Percentiles rank a stretch among this genome's conserved stretches.
Evolutionary conservation across 1,140 invertebrate genomes (phyloP).

Genomic region (Drosophila pachea): DNA sequence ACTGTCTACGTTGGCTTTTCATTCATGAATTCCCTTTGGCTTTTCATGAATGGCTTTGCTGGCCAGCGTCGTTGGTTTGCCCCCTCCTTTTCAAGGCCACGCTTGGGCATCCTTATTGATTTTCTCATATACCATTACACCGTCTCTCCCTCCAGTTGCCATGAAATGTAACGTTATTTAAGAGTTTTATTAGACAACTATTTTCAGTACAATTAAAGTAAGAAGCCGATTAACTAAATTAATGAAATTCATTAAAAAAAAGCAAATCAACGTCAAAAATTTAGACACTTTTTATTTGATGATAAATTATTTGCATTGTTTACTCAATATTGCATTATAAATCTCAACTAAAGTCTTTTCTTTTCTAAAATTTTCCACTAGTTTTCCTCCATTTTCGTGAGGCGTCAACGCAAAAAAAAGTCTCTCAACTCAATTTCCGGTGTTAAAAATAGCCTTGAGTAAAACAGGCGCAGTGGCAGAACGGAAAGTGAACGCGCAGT

Average conservation of each 20-base stretch:
- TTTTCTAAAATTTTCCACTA: background rate
- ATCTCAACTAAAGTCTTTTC: background rate
- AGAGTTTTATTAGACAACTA: conserved; percentile 12
- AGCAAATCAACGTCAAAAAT: no score
- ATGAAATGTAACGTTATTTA: conserved; percentile 1
- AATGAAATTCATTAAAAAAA: no score
- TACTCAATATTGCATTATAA: no score
- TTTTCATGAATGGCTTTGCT: conserved; percentile 60
- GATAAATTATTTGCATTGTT: no score
- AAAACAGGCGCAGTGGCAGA: conserved; percentile 20
- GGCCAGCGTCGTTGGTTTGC: conserved; percentile 9
- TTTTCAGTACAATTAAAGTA: background rate
- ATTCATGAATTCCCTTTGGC: conserved; percentile 12
- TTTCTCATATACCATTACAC: conserved; percentile 35
- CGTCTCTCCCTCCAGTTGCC: background rate
- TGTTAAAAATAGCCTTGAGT: conserved; percentile 73
- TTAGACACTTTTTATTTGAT: no score
- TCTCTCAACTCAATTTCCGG: conserved; percentile 46
- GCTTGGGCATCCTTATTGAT: conserved; percentile 65
- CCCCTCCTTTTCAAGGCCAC: conserved; percentile 59
- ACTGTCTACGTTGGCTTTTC: conserved; percentile 5
- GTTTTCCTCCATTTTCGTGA: background rate
- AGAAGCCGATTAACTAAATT: background rate
- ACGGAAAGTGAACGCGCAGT: conserved; percentile 53
- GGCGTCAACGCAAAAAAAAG: conserved; percentile 14